Evolutionary conservation across 2,113 vertebrate genomes (phyloP).

Genomic region (Phasianus colchicus): DNA sequence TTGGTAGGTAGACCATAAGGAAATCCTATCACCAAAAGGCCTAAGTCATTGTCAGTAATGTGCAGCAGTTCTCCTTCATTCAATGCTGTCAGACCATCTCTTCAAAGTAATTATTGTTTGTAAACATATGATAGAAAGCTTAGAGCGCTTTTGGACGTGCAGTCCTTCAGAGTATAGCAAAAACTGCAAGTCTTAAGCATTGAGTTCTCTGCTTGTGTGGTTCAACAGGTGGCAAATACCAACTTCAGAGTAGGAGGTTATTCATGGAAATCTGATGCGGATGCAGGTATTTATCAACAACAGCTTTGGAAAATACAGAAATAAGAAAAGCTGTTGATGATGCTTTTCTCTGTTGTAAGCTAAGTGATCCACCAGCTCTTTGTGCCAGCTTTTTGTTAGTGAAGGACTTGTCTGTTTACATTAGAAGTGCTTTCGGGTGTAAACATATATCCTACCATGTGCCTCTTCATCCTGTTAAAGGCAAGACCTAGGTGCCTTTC

Average conservation of each 20-base stretch:
- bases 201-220: neutral
- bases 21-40: neutral
- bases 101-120: neutral
- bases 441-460: rapidly evolving
- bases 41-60: neutral
- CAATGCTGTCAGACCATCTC: neutral
- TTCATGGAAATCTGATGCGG: neutral
- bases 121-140: neutral
- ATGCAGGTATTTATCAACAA: neutral
- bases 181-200: neutral
- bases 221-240: neutral
- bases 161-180: neutral
- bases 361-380: rapidly evolving
- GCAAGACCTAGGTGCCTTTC: rapidly evolving
- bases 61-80: neutral
- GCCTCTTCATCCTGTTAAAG: neutral
- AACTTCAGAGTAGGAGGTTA: neutral
- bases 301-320: neutral
- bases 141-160: no score
- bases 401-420: neutral
- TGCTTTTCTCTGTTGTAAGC: neutral
- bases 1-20: neutral
- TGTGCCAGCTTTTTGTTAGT: neutral
- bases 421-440: rapidly evolving
- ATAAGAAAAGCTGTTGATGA: neutral